phyloP scores from a whole-genome alignment of 2,797 vertebrate genomes.

The Prunella strophiata region DNA sequence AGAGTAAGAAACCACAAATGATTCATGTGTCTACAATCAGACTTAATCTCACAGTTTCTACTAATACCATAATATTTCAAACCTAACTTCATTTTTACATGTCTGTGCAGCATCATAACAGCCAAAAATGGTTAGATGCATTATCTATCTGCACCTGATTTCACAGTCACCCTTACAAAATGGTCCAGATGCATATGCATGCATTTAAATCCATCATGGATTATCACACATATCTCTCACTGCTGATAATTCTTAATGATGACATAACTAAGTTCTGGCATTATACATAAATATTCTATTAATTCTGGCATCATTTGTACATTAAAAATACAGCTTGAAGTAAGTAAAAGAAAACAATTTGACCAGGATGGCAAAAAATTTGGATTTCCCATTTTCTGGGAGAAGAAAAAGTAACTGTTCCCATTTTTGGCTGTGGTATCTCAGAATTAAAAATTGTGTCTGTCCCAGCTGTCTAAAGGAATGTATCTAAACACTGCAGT shows the following conservation, averaged over 20 bases:
- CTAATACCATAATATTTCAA: background rate
- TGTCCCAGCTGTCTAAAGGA: background rate
- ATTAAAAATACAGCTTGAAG: background rate
- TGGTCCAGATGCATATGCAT: background rate
- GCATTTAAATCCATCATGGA: background rate
- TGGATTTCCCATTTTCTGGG: background rate
- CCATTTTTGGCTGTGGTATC: background rate
- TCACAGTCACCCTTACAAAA: background rate
- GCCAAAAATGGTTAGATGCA: background rate
- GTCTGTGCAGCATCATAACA: background rate
- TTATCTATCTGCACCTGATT: background rate
- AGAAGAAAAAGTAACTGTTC: background rate
- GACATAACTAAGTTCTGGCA: background rate
- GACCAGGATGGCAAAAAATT: rapidly evolving
- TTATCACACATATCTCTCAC: background rate
- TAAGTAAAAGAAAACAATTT: background rate
- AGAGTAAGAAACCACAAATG: background rate
- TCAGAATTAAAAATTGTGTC: background rate
- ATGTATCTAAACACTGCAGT: background rate
- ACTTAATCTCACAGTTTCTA: background rate
- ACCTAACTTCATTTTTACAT: background rate
- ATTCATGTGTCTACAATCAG: background rate
- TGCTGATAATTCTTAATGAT: background rate
- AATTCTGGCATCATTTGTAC: background rate
- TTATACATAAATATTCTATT: background rate